A percentile compares a stretch with the other conserved stretches of the same genome.
phyloP scores from a whole-genome alignment of 2,797 vertebrate species.

The Apodemus agrarius region DNA sequence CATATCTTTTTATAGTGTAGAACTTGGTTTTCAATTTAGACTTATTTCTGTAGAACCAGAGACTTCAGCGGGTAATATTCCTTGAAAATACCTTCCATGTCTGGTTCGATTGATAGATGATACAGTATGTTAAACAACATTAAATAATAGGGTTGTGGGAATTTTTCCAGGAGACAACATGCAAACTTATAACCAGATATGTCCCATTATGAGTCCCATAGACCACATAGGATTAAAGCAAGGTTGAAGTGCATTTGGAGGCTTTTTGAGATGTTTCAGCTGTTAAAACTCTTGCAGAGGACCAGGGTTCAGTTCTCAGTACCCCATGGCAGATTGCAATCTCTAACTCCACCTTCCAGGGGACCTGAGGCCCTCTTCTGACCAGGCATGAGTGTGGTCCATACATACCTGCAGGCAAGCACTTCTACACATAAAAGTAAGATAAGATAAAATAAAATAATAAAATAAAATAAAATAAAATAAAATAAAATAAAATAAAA shows the following conservation, averaged over 20 bases:
- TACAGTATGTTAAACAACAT: background rate
- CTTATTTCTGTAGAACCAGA: background rate
- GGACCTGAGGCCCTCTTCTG: background rate
- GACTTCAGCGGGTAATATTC: background rate
- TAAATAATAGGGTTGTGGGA: background rate
- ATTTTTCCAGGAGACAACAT: background rate
- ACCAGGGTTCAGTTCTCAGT: background rate
- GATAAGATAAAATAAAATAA: too few relatives aligned
- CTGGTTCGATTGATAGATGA: background rate
- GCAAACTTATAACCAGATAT: background rate
- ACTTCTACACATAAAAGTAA: background rate
- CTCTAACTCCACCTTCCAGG: background rate
- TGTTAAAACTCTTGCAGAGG: background rate
- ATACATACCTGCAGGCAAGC: background rate
- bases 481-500: too few relatives aligned
- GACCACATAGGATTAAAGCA: background rate
- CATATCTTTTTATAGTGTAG: background rate
- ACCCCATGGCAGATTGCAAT: background rate
- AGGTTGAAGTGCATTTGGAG: background rate
- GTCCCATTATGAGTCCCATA: background rate
- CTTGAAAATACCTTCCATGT: background rate
- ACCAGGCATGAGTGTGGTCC: background rate
- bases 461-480: too few relatives aligned
- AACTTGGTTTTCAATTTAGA: background rate
- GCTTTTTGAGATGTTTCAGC: background rate